Evolutionary conservation across 2,888 invertebrate species (phyloP), one percentile per base, ranked within the genome.

Genomic region (Macrophya alboannulata): DNA sequence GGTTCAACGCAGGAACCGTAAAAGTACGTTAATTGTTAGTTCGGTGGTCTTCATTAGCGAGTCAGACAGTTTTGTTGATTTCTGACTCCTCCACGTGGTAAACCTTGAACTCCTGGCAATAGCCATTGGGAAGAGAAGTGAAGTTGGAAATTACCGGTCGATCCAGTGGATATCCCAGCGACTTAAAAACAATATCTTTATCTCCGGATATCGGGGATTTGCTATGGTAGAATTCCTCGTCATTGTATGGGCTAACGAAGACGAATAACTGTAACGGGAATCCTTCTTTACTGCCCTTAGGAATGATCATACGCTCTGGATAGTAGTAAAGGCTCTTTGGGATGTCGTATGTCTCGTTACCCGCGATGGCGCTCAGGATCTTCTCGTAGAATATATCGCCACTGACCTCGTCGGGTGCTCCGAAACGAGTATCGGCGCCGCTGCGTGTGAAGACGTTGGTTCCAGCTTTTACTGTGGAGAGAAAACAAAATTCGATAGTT

Each of bases 91-190:
- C 94, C 89, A 95, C 95, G 93, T 97, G 96, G 94, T 95, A 96
- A 90, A 97, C 94, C 88, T 94, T 94, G 6, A 96, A 95, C 89
- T 96, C 96, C 88, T 96, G 94, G 92, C 96, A 95, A 92, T 94
- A 95, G 94, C 96, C 95, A 94, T 97, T 97, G 65, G 96, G 95
- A 25, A 96, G 0, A 93, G 92, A 95, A 88, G 94, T 94, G 95
- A 96, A 97, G 87, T 94, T 94, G 86, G 92, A 94, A 72, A 95
- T 94, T 90, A 96, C 95, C 37, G 94, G 94, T 89, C 96, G 96
- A 91, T 97, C 97, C 91, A 97, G 95, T 87, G 97, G 97, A 95
- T 96, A 97, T 84, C 96, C 97, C 90, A 96, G 94, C 74, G 97
- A 95, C 92, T 95, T 95, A 88, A 94, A 95, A 92, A 97, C 97